phyloP scores from a whole-genome alignment of 1,140 invertebrate species.

The Lerema accius region DNA sequence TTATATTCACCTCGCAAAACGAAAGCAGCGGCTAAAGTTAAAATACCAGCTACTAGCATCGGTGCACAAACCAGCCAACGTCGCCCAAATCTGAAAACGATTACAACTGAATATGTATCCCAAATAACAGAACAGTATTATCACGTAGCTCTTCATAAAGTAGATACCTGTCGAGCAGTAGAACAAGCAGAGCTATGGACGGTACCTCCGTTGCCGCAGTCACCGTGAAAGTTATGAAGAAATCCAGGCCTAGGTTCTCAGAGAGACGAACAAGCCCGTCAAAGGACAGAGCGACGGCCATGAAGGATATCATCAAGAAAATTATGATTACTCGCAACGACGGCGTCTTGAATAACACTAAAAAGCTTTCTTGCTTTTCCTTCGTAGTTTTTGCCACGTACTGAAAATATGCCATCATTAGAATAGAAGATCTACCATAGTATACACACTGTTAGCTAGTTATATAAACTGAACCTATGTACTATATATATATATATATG shows the following conservation, averaged over 20 bases:
- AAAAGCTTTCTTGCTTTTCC: conserved; percentile 42
- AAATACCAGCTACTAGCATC: conserved; percentile 42
- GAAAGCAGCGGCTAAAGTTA: conserved; percentile 50
- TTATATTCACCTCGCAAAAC: conserved; percentile 50
- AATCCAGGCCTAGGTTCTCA: conserved; percentile 62
- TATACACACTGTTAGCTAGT: too few species aligned
- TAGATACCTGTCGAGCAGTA: conserved; percentile 62
- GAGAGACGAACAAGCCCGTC: conserved; percentile 67
- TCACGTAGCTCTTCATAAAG: too few species aligned
- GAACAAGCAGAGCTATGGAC: conserved; percentile 45
- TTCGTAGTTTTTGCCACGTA: conserved; percentile 38
- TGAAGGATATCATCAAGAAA: conserved; percentile 53
- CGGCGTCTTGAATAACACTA: conserved; percentile 44
- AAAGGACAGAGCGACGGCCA: conserved; percentile 60
- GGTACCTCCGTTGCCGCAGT: conserved; percentile 61
- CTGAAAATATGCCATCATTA: too few species aligned
- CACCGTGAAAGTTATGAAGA: conserved; percentile 71
- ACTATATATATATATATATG: too few species aligned
- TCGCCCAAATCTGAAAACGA: conserved; percentile 47
- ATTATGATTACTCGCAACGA: conserved; percentile 44
- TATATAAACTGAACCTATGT: too few species aligned
- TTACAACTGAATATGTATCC: neutral
- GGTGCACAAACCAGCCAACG: conserved; percentile 46
- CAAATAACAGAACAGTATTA: too few species aligned
- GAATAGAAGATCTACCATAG: too few species aligned